Base-by-base conservation (phyloP, 2,888 invertebrate species). In the Zaprionus lineosus region DNA sequence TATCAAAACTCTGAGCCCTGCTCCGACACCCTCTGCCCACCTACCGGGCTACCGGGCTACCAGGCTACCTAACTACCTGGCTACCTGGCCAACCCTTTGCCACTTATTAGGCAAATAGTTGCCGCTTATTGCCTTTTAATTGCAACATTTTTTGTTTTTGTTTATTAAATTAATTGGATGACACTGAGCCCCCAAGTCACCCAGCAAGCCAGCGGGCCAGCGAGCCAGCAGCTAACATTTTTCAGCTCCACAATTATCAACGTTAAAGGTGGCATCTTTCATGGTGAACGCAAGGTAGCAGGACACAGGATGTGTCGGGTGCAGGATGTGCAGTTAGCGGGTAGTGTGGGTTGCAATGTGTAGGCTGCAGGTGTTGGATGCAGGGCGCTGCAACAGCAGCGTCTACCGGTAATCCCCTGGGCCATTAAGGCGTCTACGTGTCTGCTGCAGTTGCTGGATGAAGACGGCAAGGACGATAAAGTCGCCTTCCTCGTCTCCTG, bases 341-440 rank as follows among this genome's bases (percentile, higher is more conserved):
- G 2, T 24, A n/a, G 24, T 18, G 7, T 1, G 2, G 34, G 18
- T 7, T 16, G 34, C 34, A 34, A 4, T 4, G 24, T 12, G 37
- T 8, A 16, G 6, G 11, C 16, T 51, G 37, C 60, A 60, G 21
- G 21, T 21, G n/a, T 24, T 24, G 24, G 24, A 7, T 6, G 24
- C n/a, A 24, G 24, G 15, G 16, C 14, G 9, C 9, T 29, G 43
- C 51, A 34, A 7, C 41, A 21, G 15, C 11, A 36, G n/a, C 41
- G 74, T 74, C 78, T 70, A 70, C 70, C 51, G 74, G 78, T 77
- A 77, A 67, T 75, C 74, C 78, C 74, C 39, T 58, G 71, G 74
- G 78, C 71, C 74, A 70, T 77, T 75, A 74, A 74, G 75, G 67
- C 75, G 74, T 75, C 74, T 77, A 77, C 74, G 78, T 77, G 74